Percentiles rank a stretch among this genome's conserved stretches.
phyloP scores from a whole-genome alignment of 2,113 vertebrate species.

The Pteropus alecto region DNA sequence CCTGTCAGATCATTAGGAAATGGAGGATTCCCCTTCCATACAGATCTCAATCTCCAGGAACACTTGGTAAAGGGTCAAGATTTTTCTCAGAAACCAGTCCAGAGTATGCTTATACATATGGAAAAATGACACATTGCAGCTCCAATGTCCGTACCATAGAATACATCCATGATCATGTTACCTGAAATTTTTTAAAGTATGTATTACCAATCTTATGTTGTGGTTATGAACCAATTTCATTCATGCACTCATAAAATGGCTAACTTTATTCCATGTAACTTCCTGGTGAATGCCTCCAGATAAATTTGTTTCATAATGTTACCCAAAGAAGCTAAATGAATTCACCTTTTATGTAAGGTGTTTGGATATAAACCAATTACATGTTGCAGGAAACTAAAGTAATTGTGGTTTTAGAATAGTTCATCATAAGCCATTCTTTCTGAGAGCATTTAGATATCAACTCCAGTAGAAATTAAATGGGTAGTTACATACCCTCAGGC shows the following conservation, averaged over 20 bases:
- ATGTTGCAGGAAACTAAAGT: slow-evolving; percentile 36
- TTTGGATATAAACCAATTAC: slow-evolving; percentile 41
- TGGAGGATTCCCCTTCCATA: too few species aligned
- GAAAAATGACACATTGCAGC: background rate
- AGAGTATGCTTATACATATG: background rate
- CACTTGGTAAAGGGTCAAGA: background rate
- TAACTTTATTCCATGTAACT: background rate
- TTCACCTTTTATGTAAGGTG: background rate
- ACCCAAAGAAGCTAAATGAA: slow-evolving; percentile 29
- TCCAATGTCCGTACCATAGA: background rate
- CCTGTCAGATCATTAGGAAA: too few species aligned
- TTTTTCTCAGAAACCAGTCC: slow-evolving; percentile 2
- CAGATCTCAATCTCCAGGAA: too few species aligned
- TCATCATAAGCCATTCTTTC: slow-evolving; percentile 36
- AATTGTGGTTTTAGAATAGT: slow-evolving; percentile 18
- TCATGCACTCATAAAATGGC: background rate
- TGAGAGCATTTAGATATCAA: slow-evolving; percentile 40
- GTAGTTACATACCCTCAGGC: background rate
- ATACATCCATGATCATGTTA: background rate
- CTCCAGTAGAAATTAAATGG: slow-evolving; percentile 52
- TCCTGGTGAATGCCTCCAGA: slow-evolving; percentile 5
- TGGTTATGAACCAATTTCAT: background rate
- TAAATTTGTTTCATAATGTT: slow-evolving; percentile 32
- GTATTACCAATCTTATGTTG: background rate
- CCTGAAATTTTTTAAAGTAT: background rate